These are phyloP conservation scores for Amphimallon solstitiale DNA, from an alignment of 2,888 invertebrate species.

Conservation along the genomic window DNA sequence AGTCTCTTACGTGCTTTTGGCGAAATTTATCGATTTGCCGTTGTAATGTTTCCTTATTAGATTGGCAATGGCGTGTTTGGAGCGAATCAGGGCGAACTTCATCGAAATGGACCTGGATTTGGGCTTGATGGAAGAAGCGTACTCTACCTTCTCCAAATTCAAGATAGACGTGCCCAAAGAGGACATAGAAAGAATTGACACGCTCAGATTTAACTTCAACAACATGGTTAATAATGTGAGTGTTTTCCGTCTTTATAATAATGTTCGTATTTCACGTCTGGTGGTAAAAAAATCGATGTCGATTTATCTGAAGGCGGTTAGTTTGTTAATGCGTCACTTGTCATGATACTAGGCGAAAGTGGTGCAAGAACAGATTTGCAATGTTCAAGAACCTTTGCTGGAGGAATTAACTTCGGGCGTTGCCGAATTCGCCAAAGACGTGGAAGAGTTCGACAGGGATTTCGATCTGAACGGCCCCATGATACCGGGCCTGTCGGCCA, in stretches of 20 bases:
- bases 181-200: conserved; percentile 82
- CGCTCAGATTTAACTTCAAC: conserved; percentile 79
- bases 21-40: background rate
- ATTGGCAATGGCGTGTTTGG: conserved; percentile 82
- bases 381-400: conserved; percentile 80
- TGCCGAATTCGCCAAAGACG: conserved; percentile 71
- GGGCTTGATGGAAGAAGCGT: conserved; percentile 82
- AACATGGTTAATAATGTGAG: conserved; percentile 79
- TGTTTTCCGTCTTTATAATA: background rate
- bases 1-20: too few relatives aligned
- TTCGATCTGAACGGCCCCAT: conserved; percentile 85
- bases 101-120: conserved; percentile 83
- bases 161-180: conserved; percentile 77
- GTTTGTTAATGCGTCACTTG: too few relatives aligned
- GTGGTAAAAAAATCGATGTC: too few relatives aligned
- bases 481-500: conserved; percentile 82
- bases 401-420: conserved; percentile 79
- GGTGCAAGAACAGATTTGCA: conserved; percentile 76
- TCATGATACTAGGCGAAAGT: conserved; percentile 68
- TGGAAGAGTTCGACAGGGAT: conserved; percentile 75
- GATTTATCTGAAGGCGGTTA: too few relatives aligned
- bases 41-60: conserved; percentile 58
- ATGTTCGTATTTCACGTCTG: too few relatives aligned
- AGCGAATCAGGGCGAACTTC: conserved; percentile 78
- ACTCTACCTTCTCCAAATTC: conserved; percentile 74